These are phyloP conservation scores for Harpagifer antarcticus DNA, from an alignment of 2,797 vertebrate genomes.

Conservation along the genomic window DNA sequence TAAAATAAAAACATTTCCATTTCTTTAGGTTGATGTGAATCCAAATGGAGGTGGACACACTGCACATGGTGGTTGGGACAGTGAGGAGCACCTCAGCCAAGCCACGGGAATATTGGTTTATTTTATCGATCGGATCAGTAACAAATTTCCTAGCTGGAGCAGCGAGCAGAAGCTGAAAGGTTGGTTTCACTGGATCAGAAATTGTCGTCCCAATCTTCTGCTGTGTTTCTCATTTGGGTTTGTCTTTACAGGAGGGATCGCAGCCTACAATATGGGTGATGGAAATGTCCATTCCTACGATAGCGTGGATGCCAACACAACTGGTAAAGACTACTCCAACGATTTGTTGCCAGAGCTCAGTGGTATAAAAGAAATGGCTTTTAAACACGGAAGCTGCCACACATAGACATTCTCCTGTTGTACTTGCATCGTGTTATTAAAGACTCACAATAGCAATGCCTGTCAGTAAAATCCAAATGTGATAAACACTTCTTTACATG, in stretches of 20 bases:
- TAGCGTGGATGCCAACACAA: conserved; percentile 10
- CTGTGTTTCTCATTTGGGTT: conserved; percentile 11
- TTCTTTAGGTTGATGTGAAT: conserved; percentile 58
- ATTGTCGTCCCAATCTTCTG: rapidly evolving
- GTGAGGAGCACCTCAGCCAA: conserved; percentile 59
- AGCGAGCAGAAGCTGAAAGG: conserved; percentile 64
- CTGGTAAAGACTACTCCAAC: conserved; percentile 53
- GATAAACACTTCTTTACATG: too few species aligned
- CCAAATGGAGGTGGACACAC: conserved; percentile 13
- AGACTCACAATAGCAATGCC: too few species aligned
- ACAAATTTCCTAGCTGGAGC: not conserved
- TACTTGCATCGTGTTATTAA: too few species aligned
- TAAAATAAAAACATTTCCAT: not conserved
- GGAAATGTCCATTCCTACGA: conserved; percentile 5
- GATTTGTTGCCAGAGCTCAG: conserved; percentile 63
- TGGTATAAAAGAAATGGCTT: conserved; percentile 34
- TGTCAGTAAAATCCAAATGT: too few species aligned
- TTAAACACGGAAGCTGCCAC: not conserved
- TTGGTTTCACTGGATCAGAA: conserved; percentile 30
- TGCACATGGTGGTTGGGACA: conserved; percentile 24
- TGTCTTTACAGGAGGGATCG: conserved; percentile 53
- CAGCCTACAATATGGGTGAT: conserved; percentile 67
- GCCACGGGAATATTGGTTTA: conserved; percentile 35
- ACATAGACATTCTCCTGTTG: too few species aligned
- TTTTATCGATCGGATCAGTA: conserved; percentile 8